phyloP scores from a whole-genome alignment of 2,797 vertebrate species.

The Champsocephalus esox region DNA sequence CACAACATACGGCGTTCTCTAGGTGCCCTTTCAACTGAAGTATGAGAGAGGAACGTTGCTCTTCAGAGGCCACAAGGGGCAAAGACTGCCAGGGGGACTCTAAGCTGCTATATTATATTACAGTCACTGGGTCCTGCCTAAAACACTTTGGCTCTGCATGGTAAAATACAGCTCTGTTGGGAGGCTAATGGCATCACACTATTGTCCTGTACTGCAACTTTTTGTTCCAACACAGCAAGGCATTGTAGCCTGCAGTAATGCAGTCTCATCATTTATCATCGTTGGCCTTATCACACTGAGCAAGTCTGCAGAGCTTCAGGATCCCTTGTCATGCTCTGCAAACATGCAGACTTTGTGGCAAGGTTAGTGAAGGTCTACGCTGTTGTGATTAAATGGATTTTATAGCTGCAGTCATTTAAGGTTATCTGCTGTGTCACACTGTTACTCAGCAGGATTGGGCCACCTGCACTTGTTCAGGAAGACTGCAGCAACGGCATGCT shows the following conservation, averaged over 20 bases:
- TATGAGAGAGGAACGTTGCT: conserved; percentile 6
- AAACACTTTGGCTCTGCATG: conserved; percentile 52
- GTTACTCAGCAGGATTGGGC: conserved; percentile 49
- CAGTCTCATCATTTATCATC: conserved; percentile 41
- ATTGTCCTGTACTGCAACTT: conserved; percentile 30
- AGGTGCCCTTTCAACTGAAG: conserved; percentile 34
- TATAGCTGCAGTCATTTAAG: conserved; percentile 43
- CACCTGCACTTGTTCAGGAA: conserved; percentile 27
- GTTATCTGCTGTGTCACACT: conserved; percentile 56
- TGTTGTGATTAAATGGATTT: conserved; percentile 47
- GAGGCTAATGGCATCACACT: conserved; percentile 47
- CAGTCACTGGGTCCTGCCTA: conserved; percentile 29
- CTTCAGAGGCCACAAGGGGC: conserved; percentile 23
- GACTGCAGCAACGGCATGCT: conserved; percentile 18
- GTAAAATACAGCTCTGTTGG: conserved; percentile 48
- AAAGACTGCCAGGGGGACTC: conserved; percentile 26
- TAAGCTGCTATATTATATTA: conserved; percentile 38
- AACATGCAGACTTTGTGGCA: conserved; percentile 29
- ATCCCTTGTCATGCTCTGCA: conserved; percentile 36
- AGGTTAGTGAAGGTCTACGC: conserved; percentile 51
- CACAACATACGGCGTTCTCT: conserved; percentile 14
- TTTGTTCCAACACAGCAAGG: conserved; percentile 43
- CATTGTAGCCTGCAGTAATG: conserved; percentile 40
- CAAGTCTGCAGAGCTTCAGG: conserved; percentile 31
- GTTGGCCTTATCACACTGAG: conserved; percentile 30